These are phyloP conservation scores for Leptodactylus fuscus DNA, from an alignment of 2,113 vertebrate species.

Conservation along the genomic window DNA sequence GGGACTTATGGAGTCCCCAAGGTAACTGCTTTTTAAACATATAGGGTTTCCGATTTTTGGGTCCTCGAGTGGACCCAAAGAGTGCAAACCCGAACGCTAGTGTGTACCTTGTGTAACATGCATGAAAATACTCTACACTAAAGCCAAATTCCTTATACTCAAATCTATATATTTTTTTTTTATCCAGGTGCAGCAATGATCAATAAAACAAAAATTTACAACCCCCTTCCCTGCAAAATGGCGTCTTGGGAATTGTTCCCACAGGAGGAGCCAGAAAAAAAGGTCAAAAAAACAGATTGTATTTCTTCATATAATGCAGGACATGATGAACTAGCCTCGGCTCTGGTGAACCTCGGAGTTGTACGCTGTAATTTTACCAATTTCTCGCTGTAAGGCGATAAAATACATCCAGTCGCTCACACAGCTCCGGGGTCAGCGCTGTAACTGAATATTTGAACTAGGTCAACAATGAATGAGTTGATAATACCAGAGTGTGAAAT, in stretches of 20 bases:
- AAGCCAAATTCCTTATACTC: no score
- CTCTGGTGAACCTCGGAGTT: not conserved
- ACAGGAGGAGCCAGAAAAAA: not conserved
- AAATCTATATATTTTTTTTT: no score
- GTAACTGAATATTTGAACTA: slow-evolving; percentile 35
- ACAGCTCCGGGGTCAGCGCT: not conserved
- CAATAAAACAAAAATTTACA: not conserved
- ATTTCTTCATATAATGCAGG: not conserved
- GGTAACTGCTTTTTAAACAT: no score
- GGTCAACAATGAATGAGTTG: slow-evolving; percentile 13
- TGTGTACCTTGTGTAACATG: no score
- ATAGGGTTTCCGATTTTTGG: no score
- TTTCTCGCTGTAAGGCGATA: slow-evolving; percentile 15
- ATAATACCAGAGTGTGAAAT: not conserved
- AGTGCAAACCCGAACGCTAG: no score
- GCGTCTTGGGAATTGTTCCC: not conserved
- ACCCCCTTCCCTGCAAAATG: not conserved
- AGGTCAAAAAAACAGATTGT: not conserved
- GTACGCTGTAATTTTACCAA: slow-evolving; percentile 14
- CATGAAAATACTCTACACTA: no score
- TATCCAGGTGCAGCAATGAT: not conserved
- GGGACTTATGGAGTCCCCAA: no score
- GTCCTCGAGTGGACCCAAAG: no score
- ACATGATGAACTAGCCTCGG: slow-evolving; percentile 3
- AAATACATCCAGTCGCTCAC: not conserved